Conservation (phyloP, 2,113 vertebrate genomes). For the Micronisus gabar region DNA sequence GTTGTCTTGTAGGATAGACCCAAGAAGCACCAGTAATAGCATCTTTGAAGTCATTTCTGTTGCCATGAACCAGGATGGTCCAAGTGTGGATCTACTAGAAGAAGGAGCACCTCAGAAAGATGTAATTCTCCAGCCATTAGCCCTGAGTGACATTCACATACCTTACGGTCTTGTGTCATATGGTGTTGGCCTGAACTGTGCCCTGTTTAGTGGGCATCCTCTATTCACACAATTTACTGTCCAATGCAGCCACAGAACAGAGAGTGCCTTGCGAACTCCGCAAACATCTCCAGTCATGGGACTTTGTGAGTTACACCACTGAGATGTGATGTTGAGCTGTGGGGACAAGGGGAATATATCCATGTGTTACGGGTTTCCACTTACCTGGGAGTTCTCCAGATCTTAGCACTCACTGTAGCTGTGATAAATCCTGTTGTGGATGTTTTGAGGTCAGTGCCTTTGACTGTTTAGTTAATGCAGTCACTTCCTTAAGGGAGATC, state of each 20-base stretch:
- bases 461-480: neutral
- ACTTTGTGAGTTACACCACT: neutral
- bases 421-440: neutral
- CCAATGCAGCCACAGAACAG: neutral
- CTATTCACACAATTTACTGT: neutral
- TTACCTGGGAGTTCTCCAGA: neutral
- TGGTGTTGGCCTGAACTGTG: neutral
- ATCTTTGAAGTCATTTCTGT: neutral
- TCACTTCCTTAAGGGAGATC: neutral
- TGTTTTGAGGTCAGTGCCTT: neutral
- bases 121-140: neutral
- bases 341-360: neutral
- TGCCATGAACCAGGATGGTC: neutral
- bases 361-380: neutral
- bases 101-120: neutral
- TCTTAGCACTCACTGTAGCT: neutral
- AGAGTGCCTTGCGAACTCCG: neutral
- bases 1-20: neutral
- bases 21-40: neutral
- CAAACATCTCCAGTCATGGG: neutral
- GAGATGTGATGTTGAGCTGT: neutral
- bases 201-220: neutral
- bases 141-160: neutral
- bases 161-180: neutral
- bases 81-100: neutral